Evolutionary conservation across 1,140 invertebrate species (phyloP).

Genomic region (Drosophila pseudoobscura): DNA sequence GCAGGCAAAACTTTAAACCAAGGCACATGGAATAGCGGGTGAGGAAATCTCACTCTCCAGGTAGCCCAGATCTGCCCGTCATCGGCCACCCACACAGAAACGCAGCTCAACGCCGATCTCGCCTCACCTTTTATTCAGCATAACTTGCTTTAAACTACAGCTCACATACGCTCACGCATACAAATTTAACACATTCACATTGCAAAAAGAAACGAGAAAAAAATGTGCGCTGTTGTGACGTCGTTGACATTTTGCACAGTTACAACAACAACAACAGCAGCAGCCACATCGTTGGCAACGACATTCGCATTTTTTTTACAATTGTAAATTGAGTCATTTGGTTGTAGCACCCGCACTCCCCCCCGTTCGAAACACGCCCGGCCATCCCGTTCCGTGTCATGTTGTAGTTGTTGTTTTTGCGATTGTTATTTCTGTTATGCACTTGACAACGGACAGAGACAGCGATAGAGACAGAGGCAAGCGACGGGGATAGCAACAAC

Average conservation of each 20-base stretch:
- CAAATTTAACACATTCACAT: conserved; percentile 59
- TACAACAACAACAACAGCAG: conserved; percentile 59
- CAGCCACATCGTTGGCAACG: conserved; percentile 42
- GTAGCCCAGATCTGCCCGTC: too few species aligned
- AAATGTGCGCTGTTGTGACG: conserved; percentile 59
- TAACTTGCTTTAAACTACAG: too few species aligned
- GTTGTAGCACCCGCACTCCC: conserved; percentile 35
- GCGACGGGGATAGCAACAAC: conserved; percentile 17
- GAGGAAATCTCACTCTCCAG: too few species aligned
- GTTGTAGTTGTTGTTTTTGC: conserved; percentile 20
- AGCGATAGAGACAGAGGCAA: conserved; percentile 27
- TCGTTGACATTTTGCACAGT: conserved; percentile 70
- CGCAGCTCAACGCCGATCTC: too few species aligned
- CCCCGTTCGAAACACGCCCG: too few species aligned
- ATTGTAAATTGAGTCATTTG: conserved; percentile 81
- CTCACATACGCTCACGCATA: conserved; percentile 24
- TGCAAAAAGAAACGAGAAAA: conserved; percentile 45
- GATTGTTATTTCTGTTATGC: conserved; percentile 60
- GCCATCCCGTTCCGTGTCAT: conserved; percentile 5
- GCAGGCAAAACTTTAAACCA: conserved; percentile 43
- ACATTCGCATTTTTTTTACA: conserved; percentile 69
- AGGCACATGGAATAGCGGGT: too few species aligned
- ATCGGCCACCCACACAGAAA: too few species aligned
- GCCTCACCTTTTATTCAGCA: too few species aligned
- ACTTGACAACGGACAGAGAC: conserved; percentile 70